Percentiles rank a stretch among this genome's conserved stretches.
Conservation (phyloP, 1,140 invertebrate species). For the Halesus radiatus region DNA sequence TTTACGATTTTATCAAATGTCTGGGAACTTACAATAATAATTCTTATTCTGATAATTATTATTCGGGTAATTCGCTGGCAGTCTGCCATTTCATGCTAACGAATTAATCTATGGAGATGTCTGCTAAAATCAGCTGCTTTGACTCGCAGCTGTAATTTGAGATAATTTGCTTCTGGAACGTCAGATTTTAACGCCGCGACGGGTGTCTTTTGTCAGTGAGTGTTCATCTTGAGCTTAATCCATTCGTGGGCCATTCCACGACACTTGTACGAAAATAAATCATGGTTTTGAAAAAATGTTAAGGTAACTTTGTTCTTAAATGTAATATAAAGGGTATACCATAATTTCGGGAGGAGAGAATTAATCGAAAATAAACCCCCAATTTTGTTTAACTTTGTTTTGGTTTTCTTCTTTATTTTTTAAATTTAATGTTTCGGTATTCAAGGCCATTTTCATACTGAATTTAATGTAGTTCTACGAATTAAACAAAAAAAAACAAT, state of each 20-base stretch:
- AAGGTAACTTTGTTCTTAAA: no score
- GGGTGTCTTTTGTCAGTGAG: constrained; percentile 20
- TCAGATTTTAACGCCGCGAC: constrained; percentile 20
- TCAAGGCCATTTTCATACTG: no score
- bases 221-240: not conserved
- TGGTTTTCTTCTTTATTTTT: no score
- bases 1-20: not conserved
- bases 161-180: not conserved
- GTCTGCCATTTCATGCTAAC: constrained; percentile 6
- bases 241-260: constrained; percentile 1
- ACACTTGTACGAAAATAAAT: not conserved
- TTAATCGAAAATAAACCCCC: no score
- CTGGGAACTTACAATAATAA: not conserved
- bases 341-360: no score
- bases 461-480: no score
- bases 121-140: not conserved
- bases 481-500: no score
- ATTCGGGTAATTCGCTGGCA: not conserved
- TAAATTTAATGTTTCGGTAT: no score
- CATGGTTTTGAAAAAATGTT: no score
- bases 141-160: not conserved
- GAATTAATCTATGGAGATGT: constrained; percentile 17
- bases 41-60: no score
- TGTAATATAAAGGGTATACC: no score
- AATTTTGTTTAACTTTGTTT: no score